Conservation (phyloP, 2,113 vertebrate genomes). For the Thinocorus orbignyianus region DNA sequence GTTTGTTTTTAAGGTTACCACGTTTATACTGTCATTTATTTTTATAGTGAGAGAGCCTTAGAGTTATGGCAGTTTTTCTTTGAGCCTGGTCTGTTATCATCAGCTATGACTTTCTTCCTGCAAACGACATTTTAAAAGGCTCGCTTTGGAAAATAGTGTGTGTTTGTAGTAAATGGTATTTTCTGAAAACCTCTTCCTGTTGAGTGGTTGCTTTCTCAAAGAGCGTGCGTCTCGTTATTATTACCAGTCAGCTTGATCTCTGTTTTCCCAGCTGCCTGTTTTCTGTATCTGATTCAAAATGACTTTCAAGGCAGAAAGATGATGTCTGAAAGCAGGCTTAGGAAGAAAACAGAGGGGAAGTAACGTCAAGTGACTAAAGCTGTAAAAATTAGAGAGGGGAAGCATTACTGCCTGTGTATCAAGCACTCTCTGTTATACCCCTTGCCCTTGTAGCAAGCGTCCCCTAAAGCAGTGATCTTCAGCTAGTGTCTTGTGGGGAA, state of each 20-base stretch:
- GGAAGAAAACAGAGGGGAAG: background rate
- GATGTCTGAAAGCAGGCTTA: background rate
- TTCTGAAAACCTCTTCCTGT: constrained; percentile 31
- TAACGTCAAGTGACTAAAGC: background rate
- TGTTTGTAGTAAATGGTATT: background rate
- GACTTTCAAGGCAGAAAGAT: background rate
- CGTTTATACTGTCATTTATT: background rate
- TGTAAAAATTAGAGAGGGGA: background rate
- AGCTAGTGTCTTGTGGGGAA: background rate
- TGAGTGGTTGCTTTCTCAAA: background rate
- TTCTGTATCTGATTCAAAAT: background rate
- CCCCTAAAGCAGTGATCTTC: background rate
- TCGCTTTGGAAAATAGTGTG: background rate
- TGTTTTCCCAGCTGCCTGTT: background rate
- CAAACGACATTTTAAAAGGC: background rate
- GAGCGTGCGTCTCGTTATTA: background rate
- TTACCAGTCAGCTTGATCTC: background rate
- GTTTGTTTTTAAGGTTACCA: background rate
- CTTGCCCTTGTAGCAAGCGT: background rate
- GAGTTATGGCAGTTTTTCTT: background rate
- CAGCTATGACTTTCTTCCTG: background rate
- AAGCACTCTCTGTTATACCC: background rate
- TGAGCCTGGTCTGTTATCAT: background rate
- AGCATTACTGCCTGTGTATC: accelerated
- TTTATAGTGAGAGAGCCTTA: background rate